Evolutionary conservation across 2,113 vertebrate species (phyloP), one percentile per base, ranked within the genome.

Genomic region (Oryzias celebensis): DNA sequence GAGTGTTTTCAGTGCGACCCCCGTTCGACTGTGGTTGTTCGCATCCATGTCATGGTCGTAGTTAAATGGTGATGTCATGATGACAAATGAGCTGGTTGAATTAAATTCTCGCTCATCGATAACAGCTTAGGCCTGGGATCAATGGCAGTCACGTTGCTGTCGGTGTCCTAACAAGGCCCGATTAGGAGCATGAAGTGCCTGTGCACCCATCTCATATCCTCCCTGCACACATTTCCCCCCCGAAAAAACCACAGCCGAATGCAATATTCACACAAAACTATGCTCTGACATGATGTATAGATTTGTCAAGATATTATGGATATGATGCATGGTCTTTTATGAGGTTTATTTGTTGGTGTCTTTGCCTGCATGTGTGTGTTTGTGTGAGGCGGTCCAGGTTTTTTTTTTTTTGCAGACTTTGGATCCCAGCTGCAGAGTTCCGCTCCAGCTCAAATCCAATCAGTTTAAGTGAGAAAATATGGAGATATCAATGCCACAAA

Each of bases 21-120:
- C 52, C 12, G 61, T 64, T 70, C 68, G 48, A 80, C 76, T 15
- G n/a, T 54, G 71, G 84, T 67, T 78, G 83, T 85, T 80, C 74
- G 47, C 72, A 20, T 65, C 80, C 74, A 76, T 76, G 82, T 87
- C 85, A 81, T 62, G 78, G 82, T 64, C 48, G 14, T 84, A 79
- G 85, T 90, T 91, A 90, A 91, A 91, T 81, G 83, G 80, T 82
- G 83, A 85, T 90, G 90, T 90, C 90, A 90, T 85, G 85, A 87
- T 91, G 90, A 92, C 90, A 91, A 91, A 92, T 75, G 90, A 89
- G 89, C 81, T 75, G 74, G 82, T 86, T 86, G 84, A 91, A 91
- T 91, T 90, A 90, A 91, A 92, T 88, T 89, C 89, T 84, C 82
- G 78, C 87, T 91, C 91, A 92, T 91, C 88, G 91, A 91, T 92